A percentile compares a stretch with the other conserved stretches of the same genome.
These are phyloP conservation scores for Nineta flava DNA, from an alignment of 2,888 invertebrate species.

Conservation along the genomic window DNA sequence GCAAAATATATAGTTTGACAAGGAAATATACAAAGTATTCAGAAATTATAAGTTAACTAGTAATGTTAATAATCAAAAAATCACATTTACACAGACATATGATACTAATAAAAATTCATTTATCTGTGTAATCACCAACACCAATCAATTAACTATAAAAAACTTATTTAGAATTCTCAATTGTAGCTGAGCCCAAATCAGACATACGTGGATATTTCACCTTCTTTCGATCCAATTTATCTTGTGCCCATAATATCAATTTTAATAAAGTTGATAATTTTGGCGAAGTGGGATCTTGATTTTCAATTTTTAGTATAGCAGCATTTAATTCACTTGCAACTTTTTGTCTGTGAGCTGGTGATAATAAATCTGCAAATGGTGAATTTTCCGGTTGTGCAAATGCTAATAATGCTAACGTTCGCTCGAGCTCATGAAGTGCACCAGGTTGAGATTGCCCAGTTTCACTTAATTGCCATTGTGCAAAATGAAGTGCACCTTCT, in stretches of 20 bases:
- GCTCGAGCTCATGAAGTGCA: conserved; percentile 66
- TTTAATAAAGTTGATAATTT: conserved; percentile 82
- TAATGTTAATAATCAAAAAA: too few species aligned
- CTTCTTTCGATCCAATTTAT: conserved; percentile 85
- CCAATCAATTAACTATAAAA: not conserved
- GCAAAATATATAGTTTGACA: too few species aligned
- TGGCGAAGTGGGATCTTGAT: conserved; percentile 78
- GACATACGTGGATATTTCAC: conserved; percentile 93
- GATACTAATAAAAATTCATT: too few species aligned
- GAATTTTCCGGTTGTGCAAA: conserved; percentile 92
- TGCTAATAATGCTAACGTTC: conserved; percentile 85
- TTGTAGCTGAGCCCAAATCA: conserved; percentile 69
- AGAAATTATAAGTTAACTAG: too few species aligned
- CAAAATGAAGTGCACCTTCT: conserved; percentile 78
- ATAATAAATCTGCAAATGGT: conserved; percentile 87
- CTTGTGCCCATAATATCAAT: conserved; percentile 91
- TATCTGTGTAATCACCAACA: too few species aligned
- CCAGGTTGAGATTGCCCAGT: conserved; percentile 68
- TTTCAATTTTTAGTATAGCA: conserved; percentile 89
- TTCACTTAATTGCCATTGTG: conserved; percentile 79
- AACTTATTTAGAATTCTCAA: conserved; percentile 53
- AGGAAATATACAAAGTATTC: too few species aligned
- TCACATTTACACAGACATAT: too few species aligned
- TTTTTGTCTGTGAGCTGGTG: conserved; percentile 88
- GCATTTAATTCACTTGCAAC: conserved; percentile 94